A percentile compares a stretch with the other conserved stretches of the same genome.
phyloP scores from a whole-genome alignment of 2,888 invertebrate species.

The Saturnia pavonia region DNA sequence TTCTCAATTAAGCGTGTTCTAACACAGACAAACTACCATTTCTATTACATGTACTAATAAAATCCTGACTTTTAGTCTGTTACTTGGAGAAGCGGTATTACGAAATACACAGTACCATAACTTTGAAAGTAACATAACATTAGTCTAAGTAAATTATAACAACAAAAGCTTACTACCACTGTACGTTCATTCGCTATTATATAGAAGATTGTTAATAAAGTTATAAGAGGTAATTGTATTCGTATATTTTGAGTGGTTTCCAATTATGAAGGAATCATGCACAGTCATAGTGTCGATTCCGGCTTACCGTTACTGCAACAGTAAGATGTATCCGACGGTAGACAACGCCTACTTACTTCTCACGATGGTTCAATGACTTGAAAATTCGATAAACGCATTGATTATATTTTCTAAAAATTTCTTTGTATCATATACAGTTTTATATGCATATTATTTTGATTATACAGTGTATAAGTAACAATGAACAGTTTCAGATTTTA shows the following conservation, averaged over 20 bases:
- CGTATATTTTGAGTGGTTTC: constrained; percentile 45
- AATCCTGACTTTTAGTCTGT: too few species aligned
- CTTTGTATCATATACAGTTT: not conserved
- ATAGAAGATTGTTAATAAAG: constrained; percentile 10
- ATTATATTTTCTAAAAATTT: constrained; percentile 1
- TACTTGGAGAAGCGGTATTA: not conserved
- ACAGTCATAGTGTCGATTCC: constrained; percentile 69
- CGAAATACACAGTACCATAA: not conserved
- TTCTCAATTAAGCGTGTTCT: too few species aligned
- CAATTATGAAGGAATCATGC: constrained; percentile 73
- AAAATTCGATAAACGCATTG: constrained; percentile 1
- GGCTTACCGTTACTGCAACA: constrained; percentile 68
- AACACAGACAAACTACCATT: too few species aligned
- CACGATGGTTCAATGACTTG: constrained; percentile 15
- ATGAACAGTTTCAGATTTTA: not conserved
- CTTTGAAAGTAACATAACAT: not conserved
- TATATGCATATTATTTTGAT: not conserved
- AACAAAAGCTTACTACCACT: constrained; percentile 6
- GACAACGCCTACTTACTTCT: constrained; percentile 18
- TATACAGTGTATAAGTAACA: too few species aligned
- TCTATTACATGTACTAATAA: too few species aligned
- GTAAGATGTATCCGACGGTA: constrained; percentile 40
- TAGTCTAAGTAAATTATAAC: constrained; percentile 1
- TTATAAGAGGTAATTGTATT: constrained; percentile 19
- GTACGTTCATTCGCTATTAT: not conserved